Evolutionary conservation across 1,140 invertebrate species (phyloP).

Genomic region (Drosophila obscura): DNA sequence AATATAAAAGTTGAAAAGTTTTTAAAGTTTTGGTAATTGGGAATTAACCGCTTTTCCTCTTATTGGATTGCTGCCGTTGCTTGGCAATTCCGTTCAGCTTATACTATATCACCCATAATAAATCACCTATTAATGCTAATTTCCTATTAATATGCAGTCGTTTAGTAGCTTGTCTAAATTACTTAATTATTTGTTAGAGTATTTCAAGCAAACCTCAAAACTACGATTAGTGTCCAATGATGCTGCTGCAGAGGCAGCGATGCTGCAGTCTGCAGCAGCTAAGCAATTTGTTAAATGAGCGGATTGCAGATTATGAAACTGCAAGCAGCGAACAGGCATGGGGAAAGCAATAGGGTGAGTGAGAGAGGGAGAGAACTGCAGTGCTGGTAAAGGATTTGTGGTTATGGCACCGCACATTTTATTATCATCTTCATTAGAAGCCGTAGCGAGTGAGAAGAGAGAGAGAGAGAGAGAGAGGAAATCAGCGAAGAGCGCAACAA

Average conservation of each 20-base stretch:
- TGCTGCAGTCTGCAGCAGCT: slow-evolving; percentile 30
- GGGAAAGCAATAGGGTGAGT: background rate
- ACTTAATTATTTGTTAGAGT: slow-evolving; percentile 42
- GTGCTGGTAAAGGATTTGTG: slow-evolving; percentile 43
- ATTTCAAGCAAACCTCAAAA: slow-evolving; percentile 45
- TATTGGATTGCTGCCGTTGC: too few relatives aligned
- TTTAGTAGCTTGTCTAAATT: slow-evolving; percentile 13
- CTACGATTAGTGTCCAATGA: slow-evolving; percentile 24
- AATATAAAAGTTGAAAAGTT: too few relatives aligned
- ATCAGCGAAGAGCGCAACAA: slow-evolving; percentile 3
- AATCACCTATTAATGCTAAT: slow-evolving; percentile 26
- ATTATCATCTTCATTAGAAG: slow-evolving; percentile 79
- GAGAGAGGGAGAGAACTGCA: background rate
- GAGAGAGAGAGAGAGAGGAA: slow-evolving; percentile 2
- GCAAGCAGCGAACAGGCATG: slow-evolving; percentile 11
- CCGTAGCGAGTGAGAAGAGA: slow-evolving; percentile 7
- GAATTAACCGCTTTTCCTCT: too few relatives aligned
- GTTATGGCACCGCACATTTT: slow-evolving; percentile 63
- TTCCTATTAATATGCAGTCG: slow-evolving; percentile 19
- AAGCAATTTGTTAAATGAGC: slow-evolving; percentile 59
- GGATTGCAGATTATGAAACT: slow-evolving; percentile 50
- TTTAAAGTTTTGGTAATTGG: too few relatives aligned
- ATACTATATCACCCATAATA: slow-evolving; percentile 8
- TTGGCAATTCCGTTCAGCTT: background rate
- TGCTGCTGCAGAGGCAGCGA: slow-evolving; percentile 42